Evolutionary conservation across 1,140 invertebrate genomes (phyloP).

Genomic region (Drosophila paulistorum): DNA sequence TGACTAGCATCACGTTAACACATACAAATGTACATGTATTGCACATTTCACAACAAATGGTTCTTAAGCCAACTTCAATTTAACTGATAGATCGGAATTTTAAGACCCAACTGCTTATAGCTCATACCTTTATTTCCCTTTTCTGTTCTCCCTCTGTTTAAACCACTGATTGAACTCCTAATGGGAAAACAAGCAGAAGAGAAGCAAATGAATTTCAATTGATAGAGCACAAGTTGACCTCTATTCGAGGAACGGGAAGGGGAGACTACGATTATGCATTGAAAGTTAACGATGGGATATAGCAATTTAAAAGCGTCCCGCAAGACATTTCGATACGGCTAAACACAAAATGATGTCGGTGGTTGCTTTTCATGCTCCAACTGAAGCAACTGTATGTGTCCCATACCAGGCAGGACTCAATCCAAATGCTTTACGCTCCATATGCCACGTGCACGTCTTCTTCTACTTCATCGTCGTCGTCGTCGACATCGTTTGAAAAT

Average conservation of each 20-base stretch:
- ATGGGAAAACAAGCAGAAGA: too few species aligned
- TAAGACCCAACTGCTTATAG: too few species aligned
- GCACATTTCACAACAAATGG: too few species aligned
- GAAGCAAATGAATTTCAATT: too few species aligned
- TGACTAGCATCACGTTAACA: too few species aligned
- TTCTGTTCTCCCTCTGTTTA: too few species aligned
- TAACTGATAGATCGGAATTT: too few species aligned
- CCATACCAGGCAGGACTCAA: slow-evolving; percentile 26
- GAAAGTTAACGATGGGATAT: slow-evolving; percentile 14
- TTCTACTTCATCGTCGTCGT: not conserved
- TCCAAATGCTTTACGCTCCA: slow-evolving; percentile 75
- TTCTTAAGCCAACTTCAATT: too few species aligned
- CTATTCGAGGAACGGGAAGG: not conserved
- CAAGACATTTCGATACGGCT: slow-evolving; percentile 49
- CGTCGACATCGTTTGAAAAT: slow-evolving; percentile 62
- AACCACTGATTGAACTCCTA: too few species aligned
- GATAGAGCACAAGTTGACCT: not conserved
- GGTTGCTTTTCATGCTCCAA: not conserved
- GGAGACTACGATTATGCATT: not conserved
- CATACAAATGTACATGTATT: too few species aligned
- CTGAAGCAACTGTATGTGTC: not conserved
- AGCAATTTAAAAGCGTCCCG: not conserved
- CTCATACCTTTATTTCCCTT: too few species aligned
- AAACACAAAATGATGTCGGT: slow-evolving; percentile 7
- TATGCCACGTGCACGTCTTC: slow-evolving; percentile 66